Conservation (phyloP, 2,797 vertebrate genomes). For the Arrhamphus sclerolepis region DNA sequence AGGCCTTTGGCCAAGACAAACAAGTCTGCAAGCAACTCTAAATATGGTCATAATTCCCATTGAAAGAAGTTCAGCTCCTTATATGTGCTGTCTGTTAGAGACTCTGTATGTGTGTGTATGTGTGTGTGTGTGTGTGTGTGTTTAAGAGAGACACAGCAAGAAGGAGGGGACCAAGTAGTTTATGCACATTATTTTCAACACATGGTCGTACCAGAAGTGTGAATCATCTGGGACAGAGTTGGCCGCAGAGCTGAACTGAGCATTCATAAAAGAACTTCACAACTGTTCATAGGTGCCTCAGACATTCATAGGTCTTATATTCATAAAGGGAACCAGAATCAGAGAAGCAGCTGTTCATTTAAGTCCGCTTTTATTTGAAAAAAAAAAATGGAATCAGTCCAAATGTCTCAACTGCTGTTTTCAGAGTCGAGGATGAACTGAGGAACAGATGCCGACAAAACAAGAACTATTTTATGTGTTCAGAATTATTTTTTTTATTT, state of each 20-base stretch:
- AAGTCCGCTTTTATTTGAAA: too few relatives aligned
- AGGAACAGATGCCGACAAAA: too few relatives aligned
- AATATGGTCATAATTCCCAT: constrained; percentile 86
- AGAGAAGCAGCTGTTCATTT: background rate
- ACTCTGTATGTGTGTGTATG: constrained; percentile 42
- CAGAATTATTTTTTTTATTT: too few relatives aligned
- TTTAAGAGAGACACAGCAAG: constrained; percentile 23
- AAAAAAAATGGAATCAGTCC: too few relatives aligned
- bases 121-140: constrained; percentile 28
- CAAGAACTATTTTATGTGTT: too few relatives aligned
- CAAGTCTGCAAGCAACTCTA: constrained; percentile 76
- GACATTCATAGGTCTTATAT: background rate
- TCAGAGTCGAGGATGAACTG: too few relatives aligned
- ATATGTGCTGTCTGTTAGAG: constrained; percentile 78
- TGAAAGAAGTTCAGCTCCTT: constrained; percentile 82
- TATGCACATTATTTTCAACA: constrained; percentile 51
- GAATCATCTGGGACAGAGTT: constrained; percentile 63
- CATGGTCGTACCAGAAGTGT: constrained; percentile 64
- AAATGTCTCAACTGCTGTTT: too few relatives aligned
- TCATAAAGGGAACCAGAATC: background rate
- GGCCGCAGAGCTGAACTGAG: constrained; percentile 16
- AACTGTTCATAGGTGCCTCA: background rate
- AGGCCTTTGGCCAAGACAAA: constrained; percentile 71
- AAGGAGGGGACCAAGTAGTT: constrained; percentile 34
- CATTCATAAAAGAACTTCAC: background rate